Conservation (phyloP, 1,140 invertebrate genomes). For the Chelonus insularis region DNA sequence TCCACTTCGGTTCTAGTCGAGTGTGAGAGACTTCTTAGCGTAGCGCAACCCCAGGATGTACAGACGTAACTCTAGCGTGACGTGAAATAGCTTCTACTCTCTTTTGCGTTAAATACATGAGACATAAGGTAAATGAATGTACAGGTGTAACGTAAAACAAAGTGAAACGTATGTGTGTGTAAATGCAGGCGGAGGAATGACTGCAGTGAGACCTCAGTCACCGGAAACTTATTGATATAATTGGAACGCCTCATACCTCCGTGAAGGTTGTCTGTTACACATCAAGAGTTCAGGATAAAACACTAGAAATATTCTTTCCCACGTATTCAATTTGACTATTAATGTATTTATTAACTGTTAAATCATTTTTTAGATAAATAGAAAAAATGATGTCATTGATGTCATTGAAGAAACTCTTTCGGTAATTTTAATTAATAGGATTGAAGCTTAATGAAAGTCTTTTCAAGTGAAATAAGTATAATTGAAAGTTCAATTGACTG, state of each 20-base stretch:
- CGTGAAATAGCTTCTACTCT: background rate
- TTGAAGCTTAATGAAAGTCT: no score
- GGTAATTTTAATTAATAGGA: no score
- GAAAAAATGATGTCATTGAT: no score
- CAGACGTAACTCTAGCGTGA: slow-evolving; percentile 16
- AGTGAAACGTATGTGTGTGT: background rate
- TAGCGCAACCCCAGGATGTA: background rate
- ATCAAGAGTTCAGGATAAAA: background rate
- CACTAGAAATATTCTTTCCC: background rate
- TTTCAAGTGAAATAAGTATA: no score
- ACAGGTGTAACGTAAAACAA: background rate
- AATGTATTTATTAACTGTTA: no score
- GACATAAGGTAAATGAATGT: background rate
- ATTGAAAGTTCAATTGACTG: no score
- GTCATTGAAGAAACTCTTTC: no score
- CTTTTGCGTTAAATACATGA: background rate
- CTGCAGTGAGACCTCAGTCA: background rate
- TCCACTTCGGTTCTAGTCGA: background rate
- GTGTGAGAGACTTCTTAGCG: background rate
- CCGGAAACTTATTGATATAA: slow-evolving; percentile 3
- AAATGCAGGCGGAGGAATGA: background rate
- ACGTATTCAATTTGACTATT: background rate
- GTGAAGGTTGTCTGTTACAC: no score
- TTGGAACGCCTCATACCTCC: background rate
- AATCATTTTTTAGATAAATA: no score